phyloP scores from a whole-genome alignment of 2,888 invertebrate species.

The Erebia epiphron region DNA sequence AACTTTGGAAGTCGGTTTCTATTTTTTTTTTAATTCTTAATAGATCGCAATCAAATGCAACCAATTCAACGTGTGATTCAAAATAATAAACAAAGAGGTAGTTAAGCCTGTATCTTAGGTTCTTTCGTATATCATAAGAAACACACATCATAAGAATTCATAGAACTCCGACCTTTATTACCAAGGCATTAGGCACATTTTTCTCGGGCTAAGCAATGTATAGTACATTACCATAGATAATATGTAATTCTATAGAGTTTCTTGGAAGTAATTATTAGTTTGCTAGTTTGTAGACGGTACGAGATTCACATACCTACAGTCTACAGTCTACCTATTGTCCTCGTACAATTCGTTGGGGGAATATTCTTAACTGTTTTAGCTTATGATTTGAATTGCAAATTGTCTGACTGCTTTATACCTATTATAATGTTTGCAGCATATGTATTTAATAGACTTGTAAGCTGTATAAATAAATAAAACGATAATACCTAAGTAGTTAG shows the following conservation, averaged over 20 bases:
- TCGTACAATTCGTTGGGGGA: not conserved
- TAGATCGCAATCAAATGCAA: no score
- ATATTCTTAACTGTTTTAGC: not conserved
- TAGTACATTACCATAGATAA: not conserved
- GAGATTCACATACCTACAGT: slow-evolving; percentile 27
- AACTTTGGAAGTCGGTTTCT: no score
- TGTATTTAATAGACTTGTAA: not conserved
- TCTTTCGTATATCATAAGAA: not conserved
- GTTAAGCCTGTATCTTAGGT: no score
- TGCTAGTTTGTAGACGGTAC: slow-evolving; percentile 14
- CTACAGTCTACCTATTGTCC: slow-evolving; percentile 3
- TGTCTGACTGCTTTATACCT: not conserved
- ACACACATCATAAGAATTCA: not conserved
- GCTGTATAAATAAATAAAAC: no score
- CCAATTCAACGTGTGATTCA: no score
- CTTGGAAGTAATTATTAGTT: slow-evolving; percentile 29
- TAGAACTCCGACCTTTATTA: slow-evolving; percentile 17
- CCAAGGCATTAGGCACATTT: not conserved
- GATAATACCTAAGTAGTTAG: no score
- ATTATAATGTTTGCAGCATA: not conserved
- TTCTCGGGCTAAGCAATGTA: not conserved
- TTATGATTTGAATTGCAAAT: slow-evolving; percentile 3
- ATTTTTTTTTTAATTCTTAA: no score
- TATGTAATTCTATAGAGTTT: slow-evolving; percentile 10
- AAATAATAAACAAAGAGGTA: no score